These are phyloP conservation scores for Nipponacmea schrenckii DNA, from an alignment of 2,888 invertebrate genomes.

Conservation along the genomic window DNA sequence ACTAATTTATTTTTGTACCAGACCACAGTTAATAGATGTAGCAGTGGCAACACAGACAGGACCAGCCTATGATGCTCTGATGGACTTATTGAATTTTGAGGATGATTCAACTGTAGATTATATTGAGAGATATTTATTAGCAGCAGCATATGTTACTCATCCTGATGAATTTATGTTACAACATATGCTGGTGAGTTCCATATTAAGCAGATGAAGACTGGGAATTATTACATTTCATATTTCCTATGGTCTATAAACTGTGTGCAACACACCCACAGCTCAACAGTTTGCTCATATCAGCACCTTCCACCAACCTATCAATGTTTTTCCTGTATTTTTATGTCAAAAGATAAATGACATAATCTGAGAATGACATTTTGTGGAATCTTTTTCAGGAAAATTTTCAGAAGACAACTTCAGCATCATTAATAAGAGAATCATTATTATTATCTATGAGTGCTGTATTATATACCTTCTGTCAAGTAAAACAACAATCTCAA, in stretches of 20 bases:
- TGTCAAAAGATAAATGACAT: too few relatives aligned
- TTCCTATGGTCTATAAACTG: too few relatives aligned
- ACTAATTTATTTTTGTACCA: constrained; percentile 49
- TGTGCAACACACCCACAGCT: too few relatives aligned
- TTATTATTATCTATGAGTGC: constrained; percentile 73
- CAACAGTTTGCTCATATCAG: too few relatives aligned
- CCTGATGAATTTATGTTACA: constrained; percentile 72
- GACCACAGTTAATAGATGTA: constrained; percentile 77
- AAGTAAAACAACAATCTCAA: constrained; percentile 42
- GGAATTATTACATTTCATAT: too few relatives aligned
- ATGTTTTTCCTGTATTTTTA: too few relatives aligned
- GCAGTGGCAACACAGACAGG: constrained; percentile 78
- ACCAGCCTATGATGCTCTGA: constrained; percentile 77
- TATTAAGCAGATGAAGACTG: neutral
- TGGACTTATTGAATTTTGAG: constrained; percentile 73
- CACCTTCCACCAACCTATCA: too few relatives aligned
- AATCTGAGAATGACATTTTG: too few relatives aligned
- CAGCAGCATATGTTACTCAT: constrained; percentile 77
- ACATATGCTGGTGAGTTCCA: constrained; percentile 55
- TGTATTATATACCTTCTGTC: constrained; percentile 57
- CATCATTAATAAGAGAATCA: constrained; percentile 73
- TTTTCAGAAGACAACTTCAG: neutral
- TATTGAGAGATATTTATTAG: constrained; percentile 81
- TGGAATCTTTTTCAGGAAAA: neutral
- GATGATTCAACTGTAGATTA: constrained; percentile 71